Evolutionary conservation across 30 jellyfish, hydroid and myxozoan genomes (phyloP), one percentile per base, ranked within the genome.

Genomic region (Sanderia malayensis): DNA sequence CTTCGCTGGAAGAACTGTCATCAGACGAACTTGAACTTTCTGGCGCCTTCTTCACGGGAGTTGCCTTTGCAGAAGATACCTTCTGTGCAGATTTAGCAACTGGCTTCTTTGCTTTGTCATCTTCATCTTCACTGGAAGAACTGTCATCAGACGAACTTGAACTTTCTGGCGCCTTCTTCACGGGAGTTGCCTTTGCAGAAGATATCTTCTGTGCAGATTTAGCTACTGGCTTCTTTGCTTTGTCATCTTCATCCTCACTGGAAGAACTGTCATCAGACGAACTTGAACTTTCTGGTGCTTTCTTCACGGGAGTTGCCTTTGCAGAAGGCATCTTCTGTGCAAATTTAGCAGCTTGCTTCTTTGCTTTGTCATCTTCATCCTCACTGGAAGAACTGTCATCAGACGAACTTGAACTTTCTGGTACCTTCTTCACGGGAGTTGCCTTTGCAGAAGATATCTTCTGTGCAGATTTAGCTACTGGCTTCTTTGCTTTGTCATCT

Each of bases 1-100:
- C 86, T 1, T 74, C 86, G 59, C 77, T 58, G 58, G 77, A 58
- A 49, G 83, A 71, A 37, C 52, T 37, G 47, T 61, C 64, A 29
- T 74, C 86, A n/a, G 76, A 59, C 2, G 70, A 33, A 7, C 77
- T 59, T 6, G 86, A 58, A 22, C 58, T 22, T 58, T 60, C 64
- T 49, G n/a, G n/a, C n/a, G 23, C 86, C 44, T 59, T 60, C 61
- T 74, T 74, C 6, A 71, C 64, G 18, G 64, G 64, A 49, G 64
- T 49, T 9, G 11, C 25, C 64, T 49, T 49, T 49, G 64, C 64
- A 4, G 64, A 24, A 9, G 64, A 2, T 24, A 4, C 18, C 45
- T 26, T 31, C 61, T 2, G 62, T 27, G 49, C 44, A 4, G 31
- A 44, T 37, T 37, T 37, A 31, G 66, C 67, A 0, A 53, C 11